phyloP scores from a whole-genome alignment of 2,797 vertebrate genomes.

The Mormyrus hasselquistii region DNA sequence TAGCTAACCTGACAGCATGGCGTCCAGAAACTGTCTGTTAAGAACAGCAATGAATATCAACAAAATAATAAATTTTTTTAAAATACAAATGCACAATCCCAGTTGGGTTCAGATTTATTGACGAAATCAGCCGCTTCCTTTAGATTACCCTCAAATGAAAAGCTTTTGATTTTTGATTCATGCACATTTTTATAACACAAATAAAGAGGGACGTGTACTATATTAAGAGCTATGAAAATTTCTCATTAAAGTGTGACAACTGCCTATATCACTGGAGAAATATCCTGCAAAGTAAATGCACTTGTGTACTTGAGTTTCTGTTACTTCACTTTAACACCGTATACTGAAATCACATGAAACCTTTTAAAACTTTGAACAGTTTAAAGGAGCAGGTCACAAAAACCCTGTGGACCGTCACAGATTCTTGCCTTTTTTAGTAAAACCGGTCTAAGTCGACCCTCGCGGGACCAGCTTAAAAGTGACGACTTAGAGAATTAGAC shows the following conservation, averaged over 20 bases:
- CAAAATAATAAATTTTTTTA: background rate
- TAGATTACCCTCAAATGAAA: background rate
- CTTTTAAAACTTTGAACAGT: background rate
- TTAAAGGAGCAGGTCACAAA: background rate
- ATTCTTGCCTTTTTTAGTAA: background rate
- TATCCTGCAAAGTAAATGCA: background rate
- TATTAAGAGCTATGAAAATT: background rate
- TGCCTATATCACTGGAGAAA: background rate
- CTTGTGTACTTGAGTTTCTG: background rate
- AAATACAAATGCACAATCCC: background rate
- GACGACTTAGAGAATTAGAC: no score
- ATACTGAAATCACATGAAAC: background rate
- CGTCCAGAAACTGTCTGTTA: background rate
- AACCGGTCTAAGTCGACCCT: no score
- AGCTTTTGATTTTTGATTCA: background rate
- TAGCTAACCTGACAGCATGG: background rate
- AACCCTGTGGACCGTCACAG: background rate
- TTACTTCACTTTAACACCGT: background rate
- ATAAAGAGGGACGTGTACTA: background rate
- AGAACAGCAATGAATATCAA: background rate
- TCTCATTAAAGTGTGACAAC: background rate
- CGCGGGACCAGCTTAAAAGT: no score
- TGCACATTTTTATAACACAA: background rate
- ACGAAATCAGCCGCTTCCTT: background rate
- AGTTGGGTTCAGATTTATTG: background rate